Evolutionary conservation across 2,888 invertebrate species (phyloP).

Genomic region (Periphyllus acericola): DNA sequence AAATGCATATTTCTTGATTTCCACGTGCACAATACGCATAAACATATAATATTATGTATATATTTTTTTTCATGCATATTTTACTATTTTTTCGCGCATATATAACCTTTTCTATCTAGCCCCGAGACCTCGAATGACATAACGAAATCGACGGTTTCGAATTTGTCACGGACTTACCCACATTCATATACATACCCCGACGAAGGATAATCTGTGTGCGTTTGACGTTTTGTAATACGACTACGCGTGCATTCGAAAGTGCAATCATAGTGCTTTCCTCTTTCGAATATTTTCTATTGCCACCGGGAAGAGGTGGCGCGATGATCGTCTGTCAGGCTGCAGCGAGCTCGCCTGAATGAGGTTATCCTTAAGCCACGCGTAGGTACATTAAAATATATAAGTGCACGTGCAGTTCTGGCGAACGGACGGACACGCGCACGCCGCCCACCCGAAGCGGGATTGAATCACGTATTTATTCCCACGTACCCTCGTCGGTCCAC

Average conservation of each 20-base stretch:
- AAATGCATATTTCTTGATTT: too few relatives aligned
- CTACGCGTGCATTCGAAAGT: background rate
- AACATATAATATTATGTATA: too few relatives aligned
- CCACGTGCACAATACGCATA: too few relatives aligned
- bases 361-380: background rate
- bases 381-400: too few relatives aligned
- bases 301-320: background rate
- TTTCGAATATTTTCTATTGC: background rate
- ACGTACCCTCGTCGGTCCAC: background rate
- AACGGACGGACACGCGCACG: background rate
- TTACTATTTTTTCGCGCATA: too few relatives aligned
- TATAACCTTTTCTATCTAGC: too few relatives aligned
- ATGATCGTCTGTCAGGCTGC: too few relatives aligned
- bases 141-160: background rate
- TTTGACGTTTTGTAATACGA: slow-evolving; percentile 18
- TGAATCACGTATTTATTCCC: background rate
- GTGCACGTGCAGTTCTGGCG: background rate
- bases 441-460: background rate
- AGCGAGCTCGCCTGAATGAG: background rate
- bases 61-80: too few relatives aligned
- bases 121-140: too few relatives aligned
- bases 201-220: background rate
- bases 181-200: too few relatives aligned
- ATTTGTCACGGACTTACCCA: background rate
- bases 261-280: background rate